Percentiles rank a stretch among this genome's conserved stretches.
phyloP scores from a whole-genome alignment of 2,113 vertebrate genomes.

The Danio rerio region DNA sequence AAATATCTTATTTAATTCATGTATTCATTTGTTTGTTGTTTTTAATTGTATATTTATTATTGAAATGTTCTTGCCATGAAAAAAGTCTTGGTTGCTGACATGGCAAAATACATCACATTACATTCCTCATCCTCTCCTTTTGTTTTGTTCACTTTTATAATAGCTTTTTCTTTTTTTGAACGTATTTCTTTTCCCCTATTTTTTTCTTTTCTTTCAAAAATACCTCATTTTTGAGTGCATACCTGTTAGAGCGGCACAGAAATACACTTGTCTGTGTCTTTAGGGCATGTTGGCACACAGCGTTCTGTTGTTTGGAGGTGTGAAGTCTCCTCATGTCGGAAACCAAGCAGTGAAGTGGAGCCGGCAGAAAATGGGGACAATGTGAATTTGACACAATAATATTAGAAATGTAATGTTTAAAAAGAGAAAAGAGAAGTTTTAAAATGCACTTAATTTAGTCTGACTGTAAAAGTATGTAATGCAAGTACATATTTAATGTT shows the following conservation, averaged over 20 bases:
- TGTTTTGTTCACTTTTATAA: neutral
- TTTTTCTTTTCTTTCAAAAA: neutral
- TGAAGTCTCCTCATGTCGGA: slow-evolving; percentile 5
- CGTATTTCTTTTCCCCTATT: neutral
- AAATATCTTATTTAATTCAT: too few species aligned
- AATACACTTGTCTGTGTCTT: neutral
- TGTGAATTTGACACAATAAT: neutral
- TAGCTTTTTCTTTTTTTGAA: neutral
- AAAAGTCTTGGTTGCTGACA: too few species aligned
- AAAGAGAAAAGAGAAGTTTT: neutral
- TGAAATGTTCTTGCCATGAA: too few species aligned
- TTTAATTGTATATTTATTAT: too few species aligned
- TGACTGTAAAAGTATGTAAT: too few species aligned
- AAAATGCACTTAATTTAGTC: neutral
- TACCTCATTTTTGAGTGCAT: neutral
- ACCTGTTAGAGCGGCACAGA: neutral
- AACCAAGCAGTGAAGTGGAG: neutral
- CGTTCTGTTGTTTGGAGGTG: slow-evolving; percentile 10
- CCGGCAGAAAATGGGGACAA: neutral
- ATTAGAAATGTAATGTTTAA: neutral
- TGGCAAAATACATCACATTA: too few species aligned
- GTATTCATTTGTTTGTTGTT: too few species aligned
- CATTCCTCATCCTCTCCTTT: neutral
- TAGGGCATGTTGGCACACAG: slow-evolving; percentile 27
- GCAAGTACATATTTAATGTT: neutral